Percentiles rank a stretch among this genome's conserved stretches.
phyloP scores from a whole-genome alignment of 2,113 vertebrate species.

The Heteronetta atricapilla region DNA sequence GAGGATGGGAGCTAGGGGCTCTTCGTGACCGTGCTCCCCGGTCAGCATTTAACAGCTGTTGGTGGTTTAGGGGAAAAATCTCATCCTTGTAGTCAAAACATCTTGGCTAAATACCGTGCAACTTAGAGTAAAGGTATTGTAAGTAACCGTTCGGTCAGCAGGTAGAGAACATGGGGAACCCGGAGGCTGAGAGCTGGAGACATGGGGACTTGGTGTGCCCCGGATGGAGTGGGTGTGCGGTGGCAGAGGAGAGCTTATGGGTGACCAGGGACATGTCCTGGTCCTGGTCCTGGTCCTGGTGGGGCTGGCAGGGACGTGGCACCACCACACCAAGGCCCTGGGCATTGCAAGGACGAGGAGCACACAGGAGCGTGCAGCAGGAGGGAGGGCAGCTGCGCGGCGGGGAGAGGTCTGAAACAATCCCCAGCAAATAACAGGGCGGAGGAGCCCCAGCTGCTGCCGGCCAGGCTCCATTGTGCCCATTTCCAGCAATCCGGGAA shows the following conservation, averaged over 20 bases:
- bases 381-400: not conserved
- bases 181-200: not conserved
- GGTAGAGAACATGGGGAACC: not conserved
- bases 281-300: no score
- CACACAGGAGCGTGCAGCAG: fast-evolving
- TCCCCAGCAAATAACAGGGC: not conserved
- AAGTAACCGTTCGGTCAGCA: not conserved
- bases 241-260: not conserved
- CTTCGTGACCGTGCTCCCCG: not conserved
- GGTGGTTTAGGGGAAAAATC: not conserved
- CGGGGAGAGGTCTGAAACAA: not conserved
- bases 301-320: not conserved
- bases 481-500: not conserved
- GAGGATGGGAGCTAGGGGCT: not conserved
- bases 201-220: not conserved
- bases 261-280: not conserved
- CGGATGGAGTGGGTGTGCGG: no score
- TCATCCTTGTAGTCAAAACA: not conserved
- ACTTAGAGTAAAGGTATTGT: not conserved
- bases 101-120: not conserved
- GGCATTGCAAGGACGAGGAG: fast-evolving
- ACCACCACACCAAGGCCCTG: fast-evolving
- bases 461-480: not conserved
- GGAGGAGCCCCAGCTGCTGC: conserved; percentile 15
- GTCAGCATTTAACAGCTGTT: not conserved